Evolutionary conservation across 2,888 invertebrate species (phyloP), one percentile per base, ranked within the genome.

Genomic region (Bellardia pandia): DNA sequence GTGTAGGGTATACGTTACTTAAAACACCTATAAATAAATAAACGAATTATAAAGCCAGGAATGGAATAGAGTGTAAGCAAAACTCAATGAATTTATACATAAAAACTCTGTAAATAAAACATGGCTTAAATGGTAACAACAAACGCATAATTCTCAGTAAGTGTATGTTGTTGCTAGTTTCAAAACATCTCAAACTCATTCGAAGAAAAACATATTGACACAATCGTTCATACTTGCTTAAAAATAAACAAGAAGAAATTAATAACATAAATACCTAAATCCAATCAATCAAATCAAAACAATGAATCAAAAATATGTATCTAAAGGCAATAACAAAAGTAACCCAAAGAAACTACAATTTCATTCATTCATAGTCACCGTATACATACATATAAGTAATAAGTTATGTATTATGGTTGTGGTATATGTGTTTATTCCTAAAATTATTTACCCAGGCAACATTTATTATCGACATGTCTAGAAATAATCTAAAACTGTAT

Each of bases 231-330:
- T 42, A 68, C 23, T 56, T 76, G 75, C 14, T 68, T 60, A 64
- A 85, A 53, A 80, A 80, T 23, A 75, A 86, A 66, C 72, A 88
- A 75, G 60, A 82, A 80, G 90, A 92, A 92, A 91, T 92, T 92
- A 92, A 92, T 92, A 91, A 92, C 91, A 91, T 91, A 92, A 92
- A 91, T 91, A 91, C 91, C 90, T 90, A 92, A 82, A 92, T 91
- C 92, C 92, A 92, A 92, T 92, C 92, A 92, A 92, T 92, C 92
- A 92, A 92, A 91, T 90, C 90, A 89, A 23, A 92, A 89, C 90
- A 90, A 90, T 89, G 88, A 90, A 90, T 89, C 88, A 86, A 77
- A 76, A 64, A 37, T 37, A 60, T 80, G 30, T 62, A 11, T 23
- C 30, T 13, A 76, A 1, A 42, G 23, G 23, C 45, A 64, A 83